Percentiles rank a stretch among this genome's conserved stretches.
These are phyloP conservation scores for Sinelater perroti DNA, from an alignment of 2,888 invertebrate genomes.

Conservation along the genomic window DNA sequence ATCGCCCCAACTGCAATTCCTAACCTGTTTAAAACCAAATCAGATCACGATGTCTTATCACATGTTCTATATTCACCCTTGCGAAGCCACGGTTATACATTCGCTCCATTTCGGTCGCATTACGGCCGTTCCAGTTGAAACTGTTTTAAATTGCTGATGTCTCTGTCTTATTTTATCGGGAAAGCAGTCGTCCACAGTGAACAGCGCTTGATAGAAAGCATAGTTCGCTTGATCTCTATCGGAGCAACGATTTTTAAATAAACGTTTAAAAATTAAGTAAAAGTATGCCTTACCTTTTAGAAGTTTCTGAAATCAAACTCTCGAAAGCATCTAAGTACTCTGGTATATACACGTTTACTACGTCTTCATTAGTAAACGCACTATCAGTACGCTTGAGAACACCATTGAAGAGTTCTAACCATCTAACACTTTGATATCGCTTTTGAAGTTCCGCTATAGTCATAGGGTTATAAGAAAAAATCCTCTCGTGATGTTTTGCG, in stretches of 20 bases:
- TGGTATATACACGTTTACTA: conserved; percentile 86
- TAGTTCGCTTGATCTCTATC: conserved; percentile 85
- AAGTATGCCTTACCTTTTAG: conserved; percentile 65
- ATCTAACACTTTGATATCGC: conserved; percentile 79
- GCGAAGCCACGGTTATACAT: conserved; percentile 30
- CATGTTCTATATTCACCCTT: conserved; percentile 20
- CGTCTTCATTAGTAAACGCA: conserved; percentile 71
- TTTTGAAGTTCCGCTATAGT: conserved; percentile 77
- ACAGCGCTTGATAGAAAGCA: conserved; percentile 89
- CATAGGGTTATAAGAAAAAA: conserved; percentile 89
- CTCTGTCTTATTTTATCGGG: conserved; percentile 79
- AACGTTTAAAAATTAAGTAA: too few relatives aligned
- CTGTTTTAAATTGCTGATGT: conserved; percentile 81
- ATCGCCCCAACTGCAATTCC: conserved; percentile 67
- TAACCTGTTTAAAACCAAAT: too few relatives aligned
- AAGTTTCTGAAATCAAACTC: conserved; percentile 63
- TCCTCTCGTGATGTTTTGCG: conserved; percentile 91
- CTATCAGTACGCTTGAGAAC: conserved; percentile 72
- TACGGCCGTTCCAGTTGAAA: conserved; percentile 83
- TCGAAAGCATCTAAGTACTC: conserved; percentile 79
- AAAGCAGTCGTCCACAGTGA: conserved; percentile 81
- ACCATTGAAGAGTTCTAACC: conserved; percentile 85
- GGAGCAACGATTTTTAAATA: neutral
- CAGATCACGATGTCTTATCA: conserved; percentile 5
- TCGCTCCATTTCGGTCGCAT: conserved; percentile 56